Evolutionary conservation across 2,113 vertebrate genomes (phyloP), one percentile per base, ranked within the genome.

Genomic region (Lepidothrix coronata): DNA sequence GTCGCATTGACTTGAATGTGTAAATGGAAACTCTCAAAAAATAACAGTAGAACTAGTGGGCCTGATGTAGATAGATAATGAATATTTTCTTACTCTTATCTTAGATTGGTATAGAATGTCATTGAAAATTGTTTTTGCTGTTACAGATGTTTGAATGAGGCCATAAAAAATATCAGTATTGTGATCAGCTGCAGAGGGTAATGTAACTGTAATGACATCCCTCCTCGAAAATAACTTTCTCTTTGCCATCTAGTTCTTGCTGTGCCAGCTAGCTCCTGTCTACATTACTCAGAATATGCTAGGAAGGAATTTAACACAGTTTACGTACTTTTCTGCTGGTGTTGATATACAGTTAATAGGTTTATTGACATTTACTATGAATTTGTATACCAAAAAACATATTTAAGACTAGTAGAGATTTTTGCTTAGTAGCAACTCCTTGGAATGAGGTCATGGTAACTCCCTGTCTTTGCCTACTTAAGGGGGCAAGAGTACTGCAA

Each of bases 141-240:
- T 80, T 91, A 51, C 30, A 67, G 59, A 85, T 83, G n/a, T 71
- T 85, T 74, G 71, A 91, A 87, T 31, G 55, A 85, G n/a, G 15
- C 30, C 14, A 31, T 66, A 82, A 85, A 73, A 58, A 89, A 67
- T 33, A 52, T 19, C 1, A 1, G 19, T 43, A 43, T 46, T 89
- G 59, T 83, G 46, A 93, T 96, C 65, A 90, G 44, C 78, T 73
- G 78, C 35, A 94, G 55, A 85, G 63, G 31, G 72, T 59, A 91
- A 91, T 90, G 51, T 19, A 77, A 67, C 27, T 49, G 17, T 88
- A 95, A 96, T 51, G 63, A 74, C 46, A 93, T 70, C 19, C 28
- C 12, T 59, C 73, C 75, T 88, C 57, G 82, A 74, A 96, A 94
- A 92, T 67, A 88, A 73, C 43, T 93, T 89, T 58, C 46, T 57